phyloP scores from a whole-genome alignment of 1,140 invertebrate genomes.

The Brachionus koreanus region DNA sequence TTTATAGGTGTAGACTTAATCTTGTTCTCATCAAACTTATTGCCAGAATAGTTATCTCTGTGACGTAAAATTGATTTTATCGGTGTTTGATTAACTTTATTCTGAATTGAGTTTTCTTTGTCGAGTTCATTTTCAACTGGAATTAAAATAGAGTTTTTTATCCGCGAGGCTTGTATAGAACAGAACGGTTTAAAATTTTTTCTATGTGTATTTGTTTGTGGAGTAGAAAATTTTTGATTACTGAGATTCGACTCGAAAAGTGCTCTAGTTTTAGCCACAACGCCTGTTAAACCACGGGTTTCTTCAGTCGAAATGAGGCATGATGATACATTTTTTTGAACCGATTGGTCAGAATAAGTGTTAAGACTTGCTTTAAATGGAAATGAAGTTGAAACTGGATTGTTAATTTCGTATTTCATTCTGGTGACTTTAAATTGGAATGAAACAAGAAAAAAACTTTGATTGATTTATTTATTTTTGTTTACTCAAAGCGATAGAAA shows the following conservation, averaged over 20 bases:
- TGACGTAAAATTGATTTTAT: background rate
- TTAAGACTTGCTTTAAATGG: background rate
- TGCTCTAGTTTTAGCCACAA: constrained; percentile 37
- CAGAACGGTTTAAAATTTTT: background rate
- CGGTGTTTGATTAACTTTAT: background rate
- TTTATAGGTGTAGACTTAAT: background rate
- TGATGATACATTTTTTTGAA: background rate
- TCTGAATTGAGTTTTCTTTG: background rate
- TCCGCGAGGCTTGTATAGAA: background rate
- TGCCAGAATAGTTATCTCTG: background rate
- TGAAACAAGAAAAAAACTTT: constrained; percentile 25
- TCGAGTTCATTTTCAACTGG: background rate
- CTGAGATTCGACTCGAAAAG: background rate
- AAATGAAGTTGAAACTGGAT: background rate
- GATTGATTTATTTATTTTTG: constrained; percentile 31
- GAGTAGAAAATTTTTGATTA: background rate
- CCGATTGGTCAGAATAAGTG: background rate
- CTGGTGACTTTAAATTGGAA: background rate
- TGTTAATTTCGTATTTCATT: constrained; percentile 32
- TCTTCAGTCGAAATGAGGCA: constrained; percentile 10
- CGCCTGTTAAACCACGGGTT: background rate
- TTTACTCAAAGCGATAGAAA: background rate
- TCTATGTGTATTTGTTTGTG: background rate
- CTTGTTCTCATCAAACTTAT: background rate
- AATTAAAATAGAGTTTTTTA: background rate